phyloP scores from a whole-genome alignment of 1,140 invertebrate species.

The Panonychus citri region DNA sequence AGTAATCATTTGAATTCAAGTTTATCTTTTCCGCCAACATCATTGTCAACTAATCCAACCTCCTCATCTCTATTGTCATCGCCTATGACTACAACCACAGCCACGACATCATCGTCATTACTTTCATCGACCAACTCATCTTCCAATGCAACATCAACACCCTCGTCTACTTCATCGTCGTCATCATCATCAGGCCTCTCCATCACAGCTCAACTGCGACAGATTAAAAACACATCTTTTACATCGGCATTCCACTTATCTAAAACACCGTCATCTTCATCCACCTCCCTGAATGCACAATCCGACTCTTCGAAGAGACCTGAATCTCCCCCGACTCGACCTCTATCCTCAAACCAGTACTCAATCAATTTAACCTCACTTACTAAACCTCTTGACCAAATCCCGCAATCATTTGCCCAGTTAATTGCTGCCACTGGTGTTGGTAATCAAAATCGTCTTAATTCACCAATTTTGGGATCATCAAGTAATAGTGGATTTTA shows the following conservation, averaged over 20 bases:
- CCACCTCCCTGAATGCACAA: neutral
- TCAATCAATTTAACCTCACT: neutral
- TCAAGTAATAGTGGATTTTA: too few relatives aligned
- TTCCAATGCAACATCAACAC: neutral
- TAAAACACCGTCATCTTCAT: neutral
- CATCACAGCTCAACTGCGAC: neutral
- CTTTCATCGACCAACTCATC: neutral
- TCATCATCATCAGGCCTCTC: neutral
- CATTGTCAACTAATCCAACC: too few relatives aligned
- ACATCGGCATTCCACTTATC: neutral
- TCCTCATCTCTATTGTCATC: too few relatives aligned
- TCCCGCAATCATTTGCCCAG: constrained; percentile 7
- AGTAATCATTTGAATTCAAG: too few relatives aligned
- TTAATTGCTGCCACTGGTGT: constrained; percentile 9
- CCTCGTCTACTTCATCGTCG: neutral
- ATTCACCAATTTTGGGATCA: neutral
- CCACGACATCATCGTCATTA: too few relatives aligned
- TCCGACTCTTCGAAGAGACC: neutral
- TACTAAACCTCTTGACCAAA: constrained; percentile 4
- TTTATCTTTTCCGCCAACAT: too few relatives aligned
- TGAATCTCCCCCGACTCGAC: constrained; percentile 6
- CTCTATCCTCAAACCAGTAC: constrained; percentile 5
- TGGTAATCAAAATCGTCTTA: neutral
- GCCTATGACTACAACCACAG: too few relatives aligned
- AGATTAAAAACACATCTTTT: neutral